A percentile compares a stretch with the other conserved stretches of the same genome.
These are phyloP conservation scores for Drosophila diplacantha DNA, from an alignment of 2,888 invertebrate genomes.

Conservation along the genomic window DNA sequence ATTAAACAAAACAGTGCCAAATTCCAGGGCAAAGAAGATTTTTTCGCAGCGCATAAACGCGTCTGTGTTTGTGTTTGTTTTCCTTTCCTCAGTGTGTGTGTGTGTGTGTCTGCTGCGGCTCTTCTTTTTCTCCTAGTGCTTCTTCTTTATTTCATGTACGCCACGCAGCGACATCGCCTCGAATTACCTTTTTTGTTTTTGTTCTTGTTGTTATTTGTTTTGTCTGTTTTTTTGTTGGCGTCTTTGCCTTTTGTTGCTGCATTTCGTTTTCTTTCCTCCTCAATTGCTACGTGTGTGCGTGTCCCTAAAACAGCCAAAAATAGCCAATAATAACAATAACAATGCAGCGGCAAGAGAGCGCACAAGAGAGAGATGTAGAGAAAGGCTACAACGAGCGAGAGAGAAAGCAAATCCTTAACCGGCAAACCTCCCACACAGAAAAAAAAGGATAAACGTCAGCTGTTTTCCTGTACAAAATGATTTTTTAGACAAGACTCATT, in stretches of 20 bases:
- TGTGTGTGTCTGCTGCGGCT: constrained; percentile 15
- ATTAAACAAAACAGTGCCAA: constrained; percentile 8
- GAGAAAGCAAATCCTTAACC: constrained; percentile 20
- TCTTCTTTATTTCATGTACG: constrained; percentile 15
- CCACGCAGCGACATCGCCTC: constrained; percentile 43
- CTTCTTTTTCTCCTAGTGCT: constrained; percentile 12
- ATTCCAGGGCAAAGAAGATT: neutral
- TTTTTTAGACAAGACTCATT: neutral
- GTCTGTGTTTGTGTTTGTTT: constrained; percentile 15
- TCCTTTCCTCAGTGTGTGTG: neutral
- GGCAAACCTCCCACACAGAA: constrained; percentile 19
- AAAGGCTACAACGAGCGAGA: constrained; percentile 3
- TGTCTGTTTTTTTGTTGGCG: constrained; percentile 7
- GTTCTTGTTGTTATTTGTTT: constrained; percentile 8
- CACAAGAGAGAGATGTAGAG: neutral
- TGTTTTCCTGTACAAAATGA: neutral
- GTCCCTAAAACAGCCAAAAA: constrained; percentile 30
- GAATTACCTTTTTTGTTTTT: constrained; percentile 24
- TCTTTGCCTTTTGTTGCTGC: constrained; percentile 11
- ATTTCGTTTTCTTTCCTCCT: constrained; percentile 24
- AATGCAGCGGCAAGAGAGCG: constrained; percentile 34
- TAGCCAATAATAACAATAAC: constrained; percentile 42
- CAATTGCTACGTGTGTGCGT: constrained; percentile 26
- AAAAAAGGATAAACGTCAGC: constrained; percentile 13
- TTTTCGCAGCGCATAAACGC: constrained; percentile 30